Evolutionary conservation across 2,113 vertebrate species (phyloP).

Genomic region (Anseranas semipalmata): DNA sequence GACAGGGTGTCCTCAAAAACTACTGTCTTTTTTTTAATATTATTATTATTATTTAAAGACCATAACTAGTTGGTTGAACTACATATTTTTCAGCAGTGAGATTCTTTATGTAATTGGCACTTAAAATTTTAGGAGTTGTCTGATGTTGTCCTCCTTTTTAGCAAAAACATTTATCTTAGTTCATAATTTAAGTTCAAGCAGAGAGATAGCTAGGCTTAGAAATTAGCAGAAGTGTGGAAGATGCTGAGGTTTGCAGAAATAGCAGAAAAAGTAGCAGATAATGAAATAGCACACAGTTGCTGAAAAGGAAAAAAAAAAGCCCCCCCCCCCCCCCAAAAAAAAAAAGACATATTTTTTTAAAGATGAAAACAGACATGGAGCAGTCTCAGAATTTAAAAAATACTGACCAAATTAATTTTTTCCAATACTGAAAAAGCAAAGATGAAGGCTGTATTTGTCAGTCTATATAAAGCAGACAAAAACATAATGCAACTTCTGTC

Average conservation of each 20-base stretch:
- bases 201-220: not conserved
- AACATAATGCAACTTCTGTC: constrained; percentile 4
- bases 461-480: not conserved
- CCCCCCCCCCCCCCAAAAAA: no score
- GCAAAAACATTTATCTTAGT: not conserved
- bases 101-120: not conserved
- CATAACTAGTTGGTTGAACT: not conserved
- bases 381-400: not conserved
- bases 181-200: not conserved
- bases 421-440: not conserved
- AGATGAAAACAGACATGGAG: not conserved
- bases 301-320: not conserved
- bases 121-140: not conserved
- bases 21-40: not conserved
- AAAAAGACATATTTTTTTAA: no score
- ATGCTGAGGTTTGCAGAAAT: not conserved
- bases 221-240: not conserved
- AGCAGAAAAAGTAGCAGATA: not conserved
- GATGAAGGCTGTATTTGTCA: not conserved
- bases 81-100: not conserved
- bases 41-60: not conserved
- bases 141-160: not conserved
- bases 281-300: not conserved
- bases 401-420: not conserved
- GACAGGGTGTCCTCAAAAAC: accelerated